Conservation (phyloP, 2,797 vertebrate genomes). For the Girardinus metallicus region DNA sequence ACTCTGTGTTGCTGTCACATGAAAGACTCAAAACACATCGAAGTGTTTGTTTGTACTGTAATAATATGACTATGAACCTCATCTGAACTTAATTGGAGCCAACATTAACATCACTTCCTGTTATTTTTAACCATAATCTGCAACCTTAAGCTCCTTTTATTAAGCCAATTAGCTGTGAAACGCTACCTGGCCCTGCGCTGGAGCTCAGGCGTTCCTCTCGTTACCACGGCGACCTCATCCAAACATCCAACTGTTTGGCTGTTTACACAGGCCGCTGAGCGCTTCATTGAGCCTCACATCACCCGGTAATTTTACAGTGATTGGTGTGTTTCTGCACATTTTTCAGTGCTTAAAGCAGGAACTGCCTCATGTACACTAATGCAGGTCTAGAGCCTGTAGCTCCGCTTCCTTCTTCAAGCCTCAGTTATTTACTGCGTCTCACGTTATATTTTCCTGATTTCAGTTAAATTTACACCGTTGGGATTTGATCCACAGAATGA, state of each 20-base stretch:
- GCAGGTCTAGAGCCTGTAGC: background rate
- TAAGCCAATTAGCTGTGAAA: background rate
- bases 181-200: background rate
- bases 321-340: constrained; percentile 34
- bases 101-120: background rate
- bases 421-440: background rate
- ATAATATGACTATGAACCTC: background rate
- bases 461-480: background rate
- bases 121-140: background rate
- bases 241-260: constrained; percentile 45
- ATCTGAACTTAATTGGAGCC: background rate
- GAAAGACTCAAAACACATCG: background rate
- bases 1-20: background rate
- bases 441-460: background rate
- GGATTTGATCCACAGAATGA: background rate
- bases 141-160: background rate
- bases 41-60: background rate
- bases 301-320: constrained; percentile 53
- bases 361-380: background rate
- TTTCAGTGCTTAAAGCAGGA: constrained; percentile 23
- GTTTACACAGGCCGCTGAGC: constrained; percentile 41
- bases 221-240: constrained; percentile 52
- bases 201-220: constrained; percentile 34
- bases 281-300: constrained; percentile 57
- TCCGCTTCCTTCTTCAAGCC: background rate